phyloP scores from a whole-genome alignment of 2,888 invertebrate species.

The Hyppa rectilinea region DNA sequence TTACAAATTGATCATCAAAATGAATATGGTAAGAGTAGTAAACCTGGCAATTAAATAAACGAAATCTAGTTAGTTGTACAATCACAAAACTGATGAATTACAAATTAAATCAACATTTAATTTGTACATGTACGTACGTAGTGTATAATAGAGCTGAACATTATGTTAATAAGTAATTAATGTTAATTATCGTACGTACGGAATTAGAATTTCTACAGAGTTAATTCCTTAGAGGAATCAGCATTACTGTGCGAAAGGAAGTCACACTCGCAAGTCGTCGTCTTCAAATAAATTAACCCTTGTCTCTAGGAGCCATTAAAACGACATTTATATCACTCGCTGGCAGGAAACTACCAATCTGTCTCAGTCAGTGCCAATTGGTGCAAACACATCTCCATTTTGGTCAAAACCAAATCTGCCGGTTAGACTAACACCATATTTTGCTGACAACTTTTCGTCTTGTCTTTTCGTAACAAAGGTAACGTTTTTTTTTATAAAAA shows the following conservation, averaged over 20 bases:
- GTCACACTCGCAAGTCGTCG: slow-evolving; percentile 71
- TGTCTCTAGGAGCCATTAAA: slow-evolving; percentile 80
- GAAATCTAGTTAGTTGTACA: slow-evolving; percentile 19
- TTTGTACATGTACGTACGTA: not conserved
- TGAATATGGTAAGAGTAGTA: slow-evolving; percentile 10
- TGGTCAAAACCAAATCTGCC: slow-evolving; percentile 51
- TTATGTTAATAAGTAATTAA: slow-evolving; percentile 23
- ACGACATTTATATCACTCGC: slow-evolving; percentile 82
- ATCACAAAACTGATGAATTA: slow-evolving; percentile 29
- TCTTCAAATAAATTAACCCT: slow-evolving; percentile 82
- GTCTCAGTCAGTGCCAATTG: slow-evolving; percentile 82
- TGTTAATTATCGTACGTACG: slow-evolving; percentile 32
- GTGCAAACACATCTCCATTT: slow-evolving; percentile 73
- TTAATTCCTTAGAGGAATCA: slow-evolving; percentile 57
- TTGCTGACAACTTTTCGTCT: slow-evolving; percentile 7
- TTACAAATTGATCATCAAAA: slow-evolving; percentile 42
- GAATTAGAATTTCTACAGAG: slow-evolving; percentile 46
- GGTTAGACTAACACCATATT: slow-evolving; percentile 37
- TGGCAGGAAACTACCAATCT: slow-evolving; percentile 84
- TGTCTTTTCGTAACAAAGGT: not conserved
- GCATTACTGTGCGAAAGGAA: slow-evolving; percentile 66
- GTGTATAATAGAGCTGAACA: not conserved
- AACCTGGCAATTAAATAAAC: slow-evolving; percentile 30
- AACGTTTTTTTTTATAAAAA: slow-evolving; percentile 9
- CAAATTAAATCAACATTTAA: slow-evolving; percentile 15